Evolutionary conservation across 2,797 vertebrate species (phyloP), one percentile per base, ranked within the genome.

Genomic region (Gymnodraco acuticeps): DNA sequence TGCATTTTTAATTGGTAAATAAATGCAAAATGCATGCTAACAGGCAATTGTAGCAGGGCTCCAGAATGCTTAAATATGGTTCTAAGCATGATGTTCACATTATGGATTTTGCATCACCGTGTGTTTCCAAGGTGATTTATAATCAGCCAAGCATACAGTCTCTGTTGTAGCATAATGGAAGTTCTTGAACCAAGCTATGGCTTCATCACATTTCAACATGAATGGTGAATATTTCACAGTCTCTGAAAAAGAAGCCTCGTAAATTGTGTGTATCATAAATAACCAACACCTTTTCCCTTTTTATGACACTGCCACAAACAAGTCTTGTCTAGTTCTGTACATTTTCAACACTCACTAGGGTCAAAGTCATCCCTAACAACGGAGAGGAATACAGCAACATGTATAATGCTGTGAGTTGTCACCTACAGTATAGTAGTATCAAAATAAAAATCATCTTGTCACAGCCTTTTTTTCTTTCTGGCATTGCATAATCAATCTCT

Each of bases 1-100:
- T 91, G 92, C 92, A 94, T 94, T 94, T 94, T 94, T 93, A 93
- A 94, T 94, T 94, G 90, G 89, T 91, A 94, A 93, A 95, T 93
- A 93, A 94, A 94, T 93, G 92, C 94, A 93, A 95, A 92, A 93
- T 78, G 87, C 89, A 94, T 94, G 91, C 91, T 93, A 92, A 92
- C 91, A 93, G 91, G 87, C 88, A 74, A 92, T 90, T 90, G 88
- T 89, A 83, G 89, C 89, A 81, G 80, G 75, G 87, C 87, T 92
- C 85, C 91, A 92, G 93, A 92, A 94, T 94, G 87, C 88, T 92
- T 93, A 91, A 94, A 94, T 92, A 92, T 94, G 82, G 85, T 94
- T 89, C 91, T 87, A 87, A 91, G 89, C 92, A 93, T 93, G 92
- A 93, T 93, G 88, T 93, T 92, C 88, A 88, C 87, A 77, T 92